Base-by-base conservation (phyloP, 2,888 invertebrate species). In the Zhuqinia jingwanae region DNA sequence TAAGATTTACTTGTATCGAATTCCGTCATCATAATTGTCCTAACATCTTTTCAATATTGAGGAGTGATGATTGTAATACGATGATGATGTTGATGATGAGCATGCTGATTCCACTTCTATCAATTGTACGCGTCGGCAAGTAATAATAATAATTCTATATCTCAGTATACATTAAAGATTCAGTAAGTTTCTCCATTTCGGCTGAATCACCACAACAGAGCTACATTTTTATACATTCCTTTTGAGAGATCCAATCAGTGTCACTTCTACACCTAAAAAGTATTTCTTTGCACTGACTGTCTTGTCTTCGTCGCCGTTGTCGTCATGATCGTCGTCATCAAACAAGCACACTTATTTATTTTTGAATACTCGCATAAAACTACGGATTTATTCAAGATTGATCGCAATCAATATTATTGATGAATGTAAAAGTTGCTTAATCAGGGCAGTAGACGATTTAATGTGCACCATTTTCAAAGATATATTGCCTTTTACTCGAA, bases 171-270 rank as follows among this genome's bases (percentile, higher is more conserved):
- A n/a, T 45, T 68, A 45, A 13, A 22, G 11, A 68, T 45, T 45
- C 68, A 68, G 15, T 68, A 1, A 36, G 22, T 68, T 68, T 22
- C 42, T 45, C 68, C 20, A 45, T 68, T 70, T 82, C 53, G 78
- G 84, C 84, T 84, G 84, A 84, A 84, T 84, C 84, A 84, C 56
- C 65, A n/a, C 70, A 17, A 27, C 63, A 25, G 27, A 56, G 36
- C 22, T 84, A 77, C 70, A 77, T 84, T 84, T 84, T 78, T n/a
- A n/a, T n/a, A n/a, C n/a, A n/a, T n/a, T 56, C 77, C 77, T 77
- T 79, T 70, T 70, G 20, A 65, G 65, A 70, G 47, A 70, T 45
- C 47, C 45, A 70, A 70, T 70, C 70, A 70, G 36, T 70, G 70
- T 70, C 47, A 47, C 22, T 68, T 68, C 45, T 13, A n/a, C 36